Percentiles rank a stretch among this genome's conserved stretches.
These are phyloP conservation scores for Thera obeliscata DNA, from an alignment of 2,888 invertebrate species.

Conservation along the genomic window DNA sequence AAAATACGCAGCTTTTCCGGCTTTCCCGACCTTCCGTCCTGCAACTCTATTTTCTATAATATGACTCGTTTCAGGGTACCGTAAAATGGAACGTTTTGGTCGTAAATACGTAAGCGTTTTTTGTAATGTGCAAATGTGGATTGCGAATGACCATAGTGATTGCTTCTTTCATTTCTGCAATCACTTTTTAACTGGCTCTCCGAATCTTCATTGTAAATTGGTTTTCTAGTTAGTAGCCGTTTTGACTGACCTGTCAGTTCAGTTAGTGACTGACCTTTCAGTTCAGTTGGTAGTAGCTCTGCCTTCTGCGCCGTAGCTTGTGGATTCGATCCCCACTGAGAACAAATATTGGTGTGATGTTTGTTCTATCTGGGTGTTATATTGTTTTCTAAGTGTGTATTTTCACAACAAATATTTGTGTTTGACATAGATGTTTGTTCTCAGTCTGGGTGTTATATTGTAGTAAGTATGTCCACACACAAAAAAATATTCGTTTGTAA, in stretches of 20 bases:
- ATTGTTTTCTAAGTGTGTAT: too few species aligned
- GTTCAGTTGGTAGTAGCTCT: too few species aligned
- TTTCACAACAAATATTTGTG: too few species aligned
- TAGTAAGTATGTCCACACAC: too few species aligned
- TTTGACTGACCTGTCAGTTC: background rate
- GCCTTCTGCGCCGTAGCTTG: too few species aligned
- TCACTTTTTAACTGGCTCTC: conserved; percentile 31
- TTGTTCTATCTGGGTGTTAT: too few species aligned
- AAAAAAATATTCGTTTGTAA: too few species aligned
- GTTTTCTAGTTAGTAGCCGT: conserved; percentile 9
- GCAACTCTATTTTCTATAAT: conserved; percentile 27
- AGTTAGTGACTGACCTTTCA: too few species aligned
- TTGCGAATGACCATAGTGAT: conserved; percentile 36
- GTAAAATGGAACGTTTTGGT: conserved; percentile 38
- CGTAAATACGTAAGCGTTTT: conserved; percentile 37
- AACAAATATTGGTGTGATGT: too few species aligned
- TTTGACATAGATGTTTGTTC: too few species aligned
- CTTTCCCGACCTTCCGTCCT: conserved; percentile 6
- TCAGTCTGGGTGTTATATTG: too few species aligned
- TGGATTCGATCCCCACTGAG: too few species aligned
- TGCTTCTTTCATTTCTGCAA: conserved; percentile 29
- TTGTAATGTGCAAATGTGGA: conserved; percentile 35
- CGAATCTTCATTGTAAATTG: conserved; percentile 22
- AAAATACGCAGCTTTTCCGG: conserved; percentile 1
- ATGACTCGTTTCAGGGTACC: conserved; percentile 42